Evolutionary conservation across 2,888 invertebrate genomes (phyloP).

Genomic region (Asteroscopus sphinx): DNA sequence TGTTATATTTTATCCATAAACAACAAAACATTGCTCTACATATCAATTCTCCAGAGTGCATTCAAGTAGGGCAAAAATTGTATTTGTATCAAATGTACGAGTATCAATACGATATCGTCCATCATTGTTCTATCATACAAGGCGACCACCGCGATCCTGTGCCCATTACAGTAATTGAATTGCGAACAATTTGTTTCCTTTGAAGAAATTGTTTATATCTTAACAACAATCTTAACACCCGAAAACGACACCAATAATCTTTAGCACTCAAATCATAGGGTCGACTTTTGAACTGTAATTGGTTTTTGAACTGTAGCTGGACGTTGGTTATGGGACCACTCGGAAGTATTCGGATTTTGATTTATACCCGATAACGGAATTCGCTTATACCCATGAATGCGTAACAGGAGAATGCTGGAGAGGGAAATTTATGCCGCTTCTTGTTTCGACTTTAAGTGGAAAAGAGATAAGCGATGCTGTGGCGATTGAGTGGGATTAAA

Average conservation of each 20-base stretch:
- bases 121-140: constrained; percentile 38
- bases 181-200: constrained; percentile 74
- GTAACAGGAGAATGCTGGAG: constrained; percentile 48
- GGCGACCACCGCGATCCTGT: constrained; percentile 49
- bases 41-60: constrained; percentile 26
- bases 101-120: constrained; percentile 47
- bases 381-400: constrained; percentile 59
- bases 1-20: constrained; percentile 1
- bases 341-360: constrained; percentile 64
- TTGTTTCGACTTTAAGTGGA: constrained; percentile 50
- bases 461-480: constrained; percentile 29
- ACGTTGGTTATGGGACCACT: constrained; percentile 37
- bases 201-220: constrained; percentile 75
- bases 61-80: constrained; percentile 22
- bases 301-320: constrained; percentile 18
- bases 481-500: constrained; percentile 24
- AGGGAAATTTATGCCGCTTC: constrained; percentile 58
- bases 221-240: constrained; percentile 38
- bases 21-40: constrained; percentile 3
- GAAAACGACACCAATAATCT: constrained; percentile 4
- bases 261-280: constrained; percentile 27
- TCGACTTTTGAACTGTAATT: constrained; percentile 28
- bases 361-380: constrained; percentile 64
- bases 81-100: too few relatives aligned
- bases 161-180: constrained; percentile 77